Percentiles rank a stretch among this genome's conserved stretches.
Evolutionary conservation across 2,113 vertebrate species (phyloP).

Genomic region (Dermatemys mawii): DNA sequence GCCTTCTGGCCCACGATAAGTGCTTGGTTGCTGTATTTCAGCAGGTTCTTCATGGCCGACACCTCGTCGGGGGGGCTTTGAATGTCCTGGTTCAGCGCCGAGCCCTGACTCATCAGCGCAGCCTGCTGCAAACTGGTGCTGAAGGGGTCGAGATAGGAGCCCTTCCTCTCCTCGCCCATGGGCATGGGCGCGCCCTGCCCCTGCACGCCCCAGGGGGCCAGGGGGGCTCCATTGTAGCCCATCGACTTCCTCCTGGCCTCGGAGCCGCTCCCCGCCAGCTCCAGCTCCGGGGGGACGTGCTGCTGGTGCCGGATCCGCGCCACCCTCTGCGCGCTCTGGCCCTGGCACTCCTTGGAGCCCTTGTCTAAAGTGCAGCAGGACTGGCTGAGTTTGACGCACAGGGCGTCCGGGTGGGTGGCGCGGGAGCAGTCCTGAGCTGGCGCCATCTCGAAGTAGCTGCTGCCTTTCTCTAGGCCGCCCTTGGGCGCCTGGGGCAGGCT

Average conservation of each 20-base stretch:
- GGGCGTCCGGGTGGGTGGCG: slow-evolving; percentile 74
- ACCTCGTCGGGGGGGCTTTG: slow-evolving; percentile 85
- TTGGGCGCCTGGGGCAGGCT: slow-evolving; percentile 83
- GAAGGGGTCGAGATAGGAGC: slow-evolving; percentile 89
- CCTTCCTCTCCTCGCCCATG: slow-evolving; percentile 85
- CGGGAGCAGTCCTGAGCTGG: slow-evolving; percentile 90
- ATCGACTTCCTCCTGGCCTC: slow-evolving; percentile 89
- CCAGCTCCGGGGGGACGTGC: slow-evolving; percentile 83
- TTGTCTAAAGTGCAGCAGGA: slow-evolving; percentile 92
- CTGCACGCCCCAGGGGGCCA: slow-evolving; percentile 88
- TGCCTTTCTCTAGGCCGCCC: slow-evolving; percentile 78
- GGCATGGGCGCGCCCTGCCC: slow-evolving; percentile 82
- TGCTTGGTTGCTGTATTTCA: slow-evolving; percentile 95
- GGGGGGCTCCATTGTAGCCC: slow-evolving; percentile 82
- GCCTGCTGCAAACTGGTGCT: slow-evolving; percentile 76
- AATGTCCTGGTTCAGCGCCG: slow-evolving; percentile 81
- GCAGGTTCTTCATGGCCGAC: slow-evolving; percentile 94
- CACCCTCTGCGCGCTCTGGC: slow-evolving; percentile 84
- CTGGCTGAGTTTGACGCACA: slow-evolving; percentile 75
- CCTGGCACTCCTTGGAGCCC: slow-evolving; percentile 77
- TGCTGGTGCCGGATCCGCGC: slow-evolving; percentile 96
- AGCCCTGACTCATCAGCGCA: slow-evolving; percentile 71
- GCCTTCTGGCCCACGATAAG: slow-evolving; percentile 91
- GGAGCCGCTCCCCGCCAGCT: slow-evolving; percentile 46
- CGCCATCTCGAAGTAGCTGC: slow-evolving; percentile 84